Evolutionary conservation across 2,113 vertebrate species (phyloP), one percentile per base, ranked within the genome.

Genomic region (Neofelis nebulosa): DNA sequence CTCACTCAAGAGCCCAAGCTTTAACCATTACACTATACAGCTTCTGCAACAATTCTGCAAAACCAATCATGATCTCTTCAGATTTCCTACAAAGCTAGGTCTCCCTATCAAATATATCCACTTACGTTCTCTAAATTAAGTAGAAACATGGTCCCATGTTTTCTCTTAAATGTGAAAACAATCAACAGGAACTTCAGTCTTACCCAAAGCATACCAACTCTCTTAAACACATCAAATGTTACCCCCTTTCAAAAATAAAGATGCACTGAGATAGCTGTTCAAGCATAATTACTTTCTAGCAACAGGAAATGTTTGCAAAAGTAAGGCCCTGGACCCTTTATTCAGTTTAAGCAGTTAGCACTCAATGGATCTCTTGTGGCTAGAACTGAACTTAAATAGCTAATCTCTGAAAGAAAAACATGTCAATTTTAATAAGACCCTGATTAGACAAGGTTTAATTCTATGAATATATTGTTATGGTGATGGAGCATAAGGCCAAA

Each of bases 371-470:
- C 65, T 87, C 94, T 79, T 45, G 57, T 57, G 71, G 92, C 82
- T 86, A 1, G 63, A 78, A 84, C n/a, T 80, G 45, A 93, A 93
- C 45, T 78, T 94, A 81, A 88, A 69, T 57, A 87, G 65, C 74
- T 97, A 63, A 88, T 95, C 27, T 90, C 84, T 85, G n/a, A 92
- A 93, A 95, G 52, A 91, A 93, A 97, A 95, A 74, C n/a, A 96
- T 74, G 48, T 23, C 76, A 74, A 68, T 74, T 94, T 94, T 91
- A 95, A 78, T 41, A 92, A 94, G 66, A 93, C 8, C 27, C 87
- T 48, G 3, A 86, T 85, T 83, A 88, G 45, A 87, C 27, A 88
- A 83, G 61, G 80, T 81, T 94, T 92, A 95, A 87, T 76, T 96
- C 83, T 88, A 31, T 69, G 48, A 86, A 79, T 76, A 33, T 45